Evolutionary conservation across 1,140 invertebrate genomes (phyloP).

Genomic region (Aphis craccivora): DNA sequence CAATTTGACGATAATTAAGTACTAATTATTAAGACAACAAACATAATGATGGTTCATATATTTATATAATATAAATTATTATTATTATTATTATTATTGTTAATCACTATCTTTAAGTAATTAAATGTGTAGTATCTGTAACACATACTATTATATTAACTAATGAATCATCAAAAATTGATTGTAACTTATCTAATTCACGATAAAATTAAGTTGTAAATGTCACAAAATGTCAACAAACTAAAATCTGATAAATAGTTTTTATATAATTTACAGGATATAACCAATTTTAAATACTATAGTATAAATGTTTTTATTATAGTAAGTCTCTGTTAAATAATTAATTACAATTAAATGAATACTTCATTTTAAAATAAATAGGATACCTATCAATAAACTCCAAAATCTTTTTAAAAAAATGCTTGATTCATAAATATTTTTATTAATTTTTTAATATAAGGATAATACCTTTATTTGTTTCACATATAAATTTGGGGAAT

Average conservation of each 20-base stretch:
- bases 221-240: neutral
- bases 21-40: neutral
- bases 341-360: neutral
- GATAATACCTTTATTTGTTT: slow-evolving; percentile 3
- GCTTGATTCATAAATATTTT: neutral
- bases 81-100: neutral
- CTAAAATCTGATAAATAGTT: neutral
- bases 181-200: neutral
- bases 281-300: neutral
- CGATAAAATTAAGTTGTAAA: neutral
- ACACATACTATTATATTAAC: neutral
- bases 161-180: neutral
- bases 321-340: neutral
- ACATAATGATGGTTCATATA: neutral
- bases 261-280: neutral
- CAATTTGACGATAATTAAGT: neutral
- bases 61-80: neutral
- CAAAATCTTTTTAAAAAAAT: neutral
- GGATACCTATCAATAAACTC: neutral
- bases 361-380: neutral
- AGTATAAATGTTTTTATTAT: neutral
- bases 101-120: neutral
- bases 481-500: neutral
- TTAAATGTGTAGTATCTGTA: neutral
- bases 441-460: neutral